phyloP scores from a whole-genome alignment of 2,888 invertebrate species.

The Epirrhoe alternata region DNA sequence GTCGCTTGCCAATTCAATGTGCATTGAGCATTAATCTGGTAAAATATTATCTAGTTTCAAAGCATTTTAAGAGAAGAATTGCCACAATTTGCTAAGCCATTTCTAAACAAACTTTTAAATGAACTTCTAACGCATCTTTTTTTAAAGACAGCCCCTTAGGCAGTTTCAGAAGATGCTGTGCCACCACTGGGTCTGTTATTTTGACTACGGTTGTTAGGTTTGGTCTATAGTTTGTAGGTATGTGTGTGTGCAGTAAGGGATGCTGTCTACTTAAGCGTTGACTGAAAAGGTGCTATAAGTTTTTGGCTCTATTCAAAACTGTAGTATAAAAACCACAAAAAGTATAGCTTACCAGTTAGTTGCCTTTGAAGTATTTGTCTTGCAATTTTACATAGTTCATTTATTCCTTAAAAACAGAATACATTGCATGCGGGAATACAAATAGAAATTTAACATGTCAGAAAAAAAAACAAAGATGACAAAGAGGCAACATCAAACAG shows the following conservation, averaged over 20 bases:
- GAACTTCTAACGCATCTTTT: constrained; percentile 55
- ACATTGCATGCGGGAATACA: too few species aligned
- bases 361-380: too few species aligned
- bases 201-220: constrained; percentile 48
- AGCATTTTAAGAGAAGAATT: not conserved
- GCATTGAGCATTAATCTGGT: too few species aligned
- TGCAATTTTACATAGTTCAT: too few species aligned
- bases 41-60: too few species aligned
- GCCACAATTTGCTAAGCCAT: constrained; percentile 16
- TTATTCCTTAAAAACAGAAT: too few species aligned
- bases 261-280: constrained; percentile 14
- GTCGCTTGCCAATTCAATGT: too few species aligned
- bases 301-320: not conserved
- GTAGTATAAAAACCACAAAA: not conserved
- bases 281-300: not conserved
- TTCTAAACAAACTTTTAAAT: constrained; percentile 20
- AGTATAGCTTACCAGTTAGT: too few species aligned
- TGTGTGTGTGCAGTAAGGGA: constrained; percentile 32
- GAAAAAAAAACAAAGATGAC: too few species aligned
- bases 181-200: constrained; percentile 54
- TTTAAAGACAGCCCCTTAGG: constrained; percentile 63
- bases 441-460: too few species aligned
- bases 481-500: too few species aligned
- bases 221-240: constrained; percentile 47
- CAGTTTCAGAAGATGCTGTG: constrained; percentile 53